Evolutionary conservation across 2,888 invertebrate species (phyloP).

Genomic region (Bursaphelenchus okinawaensis): DNA sequence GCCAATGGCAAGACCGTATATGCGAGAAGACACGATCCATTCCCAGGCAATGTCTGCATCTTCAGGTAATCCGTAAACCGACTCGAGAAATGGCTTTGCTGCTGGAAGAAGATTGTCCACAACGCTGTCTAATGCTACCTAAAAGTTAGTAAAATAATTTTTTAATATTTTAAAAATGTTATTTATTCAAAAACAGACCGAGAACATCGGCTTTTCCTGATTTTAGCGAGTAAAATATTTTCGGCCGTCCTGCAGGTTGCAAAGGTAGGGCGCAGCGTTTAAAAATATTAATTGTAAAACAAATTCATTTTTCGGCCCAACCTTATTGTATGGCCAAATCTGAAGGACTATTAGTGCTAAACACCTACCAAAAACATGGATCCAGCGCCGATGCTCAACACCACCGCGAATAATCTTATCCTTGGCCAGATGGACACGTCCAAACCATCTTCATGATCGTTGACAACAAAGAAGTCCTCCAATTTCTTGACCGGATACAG

Average conservation of each 20-base stretch:
- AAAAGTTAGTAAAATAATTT: constrained; percentile 6
- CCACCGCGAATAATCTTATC: constrained; percentile 25
- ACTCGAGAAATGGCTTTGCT: constrained; percentile 37
- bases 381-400: constrained; percentile 45
- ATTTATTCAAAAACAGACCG: background rate
- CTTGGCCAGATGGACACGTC: constrained; percentile 4
- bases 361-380: constrained; percentile 39
- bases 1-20: constrained; percentile 49
- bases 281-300: too few relatives aligned
- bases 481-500: background rate
- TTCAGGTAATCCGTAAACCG: constrained; percentile 28
- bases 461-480: background rate
- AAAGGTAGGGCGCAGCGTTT: too few relatives aligned
- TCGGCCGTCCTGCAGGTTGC: too few relatives aligned
- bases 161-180: background rate
- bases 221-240: too few relatives aligned
- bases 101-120: constrained; percentile 52
- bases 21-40: constrained; percentile 41
- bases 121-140: constrained; percentile 48
- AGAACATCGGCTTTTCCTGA: too few relatives aligned
- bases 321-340: too few relatives aligned
- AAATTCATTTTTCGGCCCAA: too few relatives aligned
- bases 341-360: too few relatives aligned
- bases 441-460: background rate
- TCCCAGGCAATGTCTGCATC: constrained; percentile 39